Evolutionary conservation across 2,888 invertebrate genomes (phyloP).

Genomic region (Metellina segmentata): DNA sequence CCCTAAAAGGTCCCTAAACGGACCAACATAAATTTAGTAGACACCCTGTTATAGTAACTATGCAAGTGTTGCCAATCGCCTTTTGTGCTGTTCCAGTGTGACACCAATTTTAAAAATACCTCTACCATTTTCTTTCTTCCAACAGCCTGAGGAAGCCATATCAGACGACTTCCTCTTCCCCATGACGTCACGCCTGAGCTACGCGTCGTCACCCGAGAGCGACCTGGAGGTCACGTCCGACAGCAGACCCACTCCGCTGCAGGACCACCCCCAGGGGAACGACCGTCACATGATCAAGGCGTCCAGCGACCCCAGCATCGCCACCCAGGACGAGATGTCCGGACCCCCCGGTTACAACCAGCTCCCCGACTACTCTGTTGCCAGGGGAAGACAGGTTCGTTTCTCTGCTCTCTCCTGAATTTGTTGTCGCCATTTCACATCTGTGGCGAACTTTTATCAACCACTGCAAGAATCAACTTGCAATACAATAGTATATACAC

Average conservation of each 20-base stretch:
- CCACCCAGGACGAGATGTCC: conserved; percentile 82
- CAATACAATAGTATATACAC: no score
- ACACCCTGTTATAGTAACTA: no score
- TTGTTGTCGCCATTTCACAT: no score
- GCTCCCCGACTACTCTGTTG: conserved; percentile 49
- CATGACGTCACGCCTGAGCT: conserved; percentile 94
- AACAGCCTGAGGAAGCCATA: conserved; percentile 95
- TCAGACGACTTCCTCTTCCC: conserved; percentile 99
- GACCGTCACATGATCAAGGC: conserved; percentile 85
- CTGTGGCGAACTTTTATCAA: no score
- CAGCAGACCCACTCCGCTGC: conserved; percentile 79
- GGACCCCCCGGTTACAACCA: conserved; percentile 65
- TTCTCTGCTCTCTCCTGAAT: neutral
- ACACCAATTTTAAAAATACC: no score
- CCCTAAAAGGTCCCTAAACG: no score
- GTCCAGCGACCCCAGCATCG: conserved; percentile 96
- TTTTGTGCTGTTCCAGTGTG: no score
- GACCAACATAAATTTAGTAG: no score
- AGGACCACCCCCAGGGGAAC: conserved; percentile 36
- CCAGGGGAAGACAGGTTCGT: conserved; percentile 62
- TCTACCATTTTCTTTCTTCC: no score
- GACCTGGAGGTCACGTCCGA: conserved; percentile 86
- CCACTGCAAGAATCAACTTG: no score
- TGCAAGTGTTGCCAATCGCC: no score
- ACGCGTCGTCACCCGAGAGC: conserved; percentile 97